Percentiles rank a stretch among this genome's conserved stretches.
These are phyloP conservation scores for Lepidurus couesii DNA, from an alignment of 1,140 invertebrate genomes.

Conservation along the genomic window DNA sequence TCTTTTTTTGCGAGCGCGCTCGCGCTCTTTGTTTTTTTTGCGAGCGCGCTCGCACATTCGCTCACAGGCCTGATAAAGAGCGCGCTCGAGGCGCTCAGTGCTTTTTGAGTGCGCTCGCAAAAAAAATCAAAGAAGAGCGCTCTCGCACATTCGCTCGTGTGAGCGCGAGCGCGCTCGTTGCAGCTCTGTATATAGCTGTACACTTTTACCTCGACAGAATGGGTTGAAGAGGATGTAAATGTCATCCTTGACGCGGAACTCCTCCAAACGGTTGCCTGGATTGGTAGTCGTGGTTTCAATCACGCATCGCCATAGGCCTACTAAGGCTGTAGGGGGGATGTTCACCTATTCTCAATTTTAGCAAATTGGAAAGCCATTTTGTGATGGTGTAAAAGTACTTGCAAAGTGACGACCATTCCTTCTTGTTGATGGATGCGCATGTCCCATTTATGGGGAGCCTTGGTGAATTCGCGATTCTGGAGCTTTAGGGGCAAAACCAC, in stretches of 20 bases:
- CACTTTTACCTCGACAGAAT: conserved; percentile 45
- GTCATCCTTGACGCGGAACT: conserved; percentile 41
- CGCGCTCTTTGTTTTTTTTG: no score
- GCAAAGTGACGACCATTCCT: conserved; percentile 49
- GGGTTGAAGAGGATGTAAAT: conserved; percentile 52
- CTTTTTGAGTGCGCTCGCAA: no score
- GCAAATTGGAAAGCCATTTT: not conserved
- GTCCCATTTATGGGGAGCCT: conserved; percentile 49
- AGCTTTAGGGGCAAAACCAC: conserved; percentile 48
- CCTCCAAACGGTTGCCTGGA: conserved; percentile 36
- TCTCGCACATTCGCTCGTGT: no score
- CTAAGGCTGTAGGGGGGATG: conserved; percentile 44
- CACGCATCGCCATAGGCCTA: conserved; percentile 48
- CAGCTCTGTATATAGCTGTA: not conserved
- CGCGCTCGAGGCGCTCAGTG: no score
- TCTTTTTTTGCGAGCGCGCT: no score
- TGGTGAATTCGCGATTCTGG: conserved; percentile 45
- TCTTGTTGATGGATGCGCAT: conserved; percentile 49
- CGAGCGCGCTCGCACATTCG: no score
- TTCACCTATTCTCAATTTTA: conserved; percentile 40
- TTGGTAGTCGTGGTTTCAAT: conserved; percentile 44
- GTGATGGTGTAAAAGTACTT: conserved; percentile 44
- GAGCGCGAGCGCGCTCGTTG: no score
- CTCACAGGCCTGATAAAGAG: no score
- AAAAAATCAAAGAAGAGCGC: no score